Conservation (phyloP, 2,797 vertebrate genomes). For the Schizopygopsis pylzovi region DNA sequence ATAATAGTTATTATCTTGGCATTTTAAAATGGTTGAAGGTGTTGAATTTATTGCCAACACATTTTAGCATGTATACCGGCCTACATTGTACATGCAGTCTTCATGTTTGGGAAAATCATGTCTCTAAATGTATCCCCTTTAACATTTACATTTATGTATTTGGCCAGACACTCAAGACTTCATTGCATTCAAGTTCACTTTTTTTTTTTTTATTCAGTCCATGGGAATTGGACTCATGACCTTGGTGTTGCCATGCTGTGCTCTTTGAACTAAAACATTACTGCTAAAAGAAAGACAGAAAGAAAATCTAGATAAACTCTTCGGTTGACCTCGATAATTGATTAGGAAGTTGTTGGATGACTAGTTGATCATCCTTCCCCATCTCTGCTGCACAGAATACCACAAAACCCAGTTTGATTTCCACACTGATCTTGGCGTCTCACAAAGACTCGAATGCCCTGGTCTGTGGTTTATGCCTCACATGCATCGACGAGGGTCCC, state of each 20-base stretch:
- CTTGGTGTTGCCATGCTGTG: background rate
- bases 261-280: background rate
- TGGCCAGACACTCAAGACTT: background rate
- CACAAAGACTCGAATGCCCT: background rate
- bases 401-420: background rate
- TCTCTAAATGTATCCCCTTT: background rate
- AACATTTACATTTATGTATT: background rate
- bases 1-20: background rate
- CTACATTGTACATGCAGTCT: background rate
- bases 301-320: background rate
- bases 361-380: background rate
- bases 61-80: background rate
- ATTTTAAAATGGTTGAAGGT: background rate
- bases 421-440: background rate
- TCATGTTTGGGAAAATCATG: background rate
- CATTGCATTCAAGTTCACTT: too few species aligned
- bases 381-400: background rate
- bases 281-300: background rate
- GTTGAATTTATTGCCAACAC: background rate
- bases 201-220: too few species aligned
- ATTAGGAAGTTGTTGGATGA: background rate
- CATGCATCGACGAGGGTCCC: too few species aligned
- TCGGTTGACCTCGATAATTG: background rate
- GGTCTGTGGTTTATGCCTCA: background rate
- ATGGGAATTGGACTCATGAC: background rate